Percentiles rank a stretch among this genome's conserved stretches.
phyloP scores from a whole-genome alignment of 2,113 vertebrate species.

The Rostratula benghalensis region DNA sequence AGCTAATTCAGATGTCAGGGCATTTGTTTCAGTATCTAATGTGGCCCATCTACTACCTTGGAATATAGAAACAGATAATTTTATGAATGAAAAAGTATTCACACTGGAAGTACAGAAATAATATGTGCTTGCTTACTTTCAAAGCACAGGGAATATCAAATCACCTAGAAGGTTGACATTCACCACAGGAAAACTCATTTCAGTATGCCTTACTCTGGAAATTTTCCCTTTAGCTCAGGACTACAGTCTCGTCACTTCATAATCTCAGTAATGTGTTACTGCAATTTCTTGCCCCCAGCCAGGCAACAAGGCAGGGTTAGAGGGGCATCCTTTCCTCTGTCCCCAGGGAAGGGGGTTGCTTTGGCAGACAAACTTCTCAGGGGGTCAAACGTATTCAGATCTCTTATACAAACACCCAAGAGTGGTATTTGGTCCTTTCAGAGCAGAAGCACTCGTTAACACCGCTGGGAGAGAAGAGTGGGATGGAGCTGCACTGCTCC shows the following conservation, averaged over 20 bases:
- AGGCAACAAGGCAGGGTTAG: background rate
- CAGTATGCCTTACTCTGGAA: background rate
- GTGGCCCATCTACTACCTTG: background rate
- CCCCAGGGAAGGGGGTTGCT: rapidly evolving
- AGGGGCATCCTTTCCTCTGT: background rate
- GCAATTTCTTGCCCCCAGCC: background rate
- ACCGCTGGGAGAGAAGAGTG: background rate
- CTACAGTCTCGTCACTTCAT: background rate
- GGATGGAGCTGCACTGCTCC: background rate
- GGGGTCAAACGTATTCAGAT: background rate
- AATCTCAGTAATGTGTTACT: background rate
- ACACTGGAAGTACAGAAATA: background rate
- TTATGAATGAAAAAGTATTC: background rate
- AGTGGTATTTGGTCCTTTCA: background rate
- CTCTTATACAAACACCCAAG: background rate
- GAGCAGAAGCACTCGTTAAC: background rate
- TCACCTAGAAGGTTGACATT: background rate
- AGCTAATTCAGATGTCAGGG: background rate
- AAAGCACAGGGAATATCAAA: background rate
- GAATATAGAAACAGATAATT: background rate
- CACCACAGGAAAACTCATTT: background rate
- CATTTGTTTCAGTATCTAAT: background rate
- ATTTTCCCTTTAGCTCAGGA: background rate
- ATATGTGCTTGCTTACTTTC: background rate
- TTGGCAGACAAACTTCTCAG: background rate